Percentiles rank a stretch among this genome's conserved stretches.
Conservation (phyloP, 2,113 vertebrate genomes). For the Okapia johnstoni region DNA sequence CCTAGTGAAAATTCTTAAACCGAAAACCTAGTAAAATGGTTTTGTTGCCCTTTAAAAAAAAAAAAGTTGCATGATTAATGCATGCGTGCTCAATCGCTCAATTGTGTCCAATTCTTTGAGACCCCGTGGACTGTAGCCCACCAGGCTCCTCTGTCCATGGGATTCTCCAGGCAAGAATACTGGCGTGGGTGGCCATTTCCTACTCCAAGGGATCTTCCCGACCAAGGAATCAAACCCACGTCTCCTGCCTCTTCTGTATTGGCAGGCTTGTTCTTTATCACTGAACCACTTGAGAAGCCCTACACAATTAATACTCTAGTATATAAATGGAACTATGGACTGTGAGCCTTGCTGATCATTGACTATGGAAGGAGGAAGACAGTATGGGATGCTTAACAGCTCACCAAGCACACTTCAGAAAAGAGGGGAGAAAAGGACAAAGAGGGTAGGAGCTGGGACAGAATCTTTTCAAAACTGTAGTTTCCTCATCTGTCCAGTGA, state of each 20-base stretch:
- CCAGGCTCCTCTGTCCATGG: not conserved
- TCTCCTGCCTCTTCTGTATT: not conserved
- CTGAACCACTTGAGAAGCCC: not conserved
- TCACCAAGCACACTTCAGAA: not conserved
- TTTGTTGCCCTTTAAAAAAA: not conserved
- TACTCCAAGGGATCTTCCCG: not conserved
- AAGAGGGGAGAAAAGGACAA: not conserved
- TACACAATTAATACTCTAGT: not conserved
- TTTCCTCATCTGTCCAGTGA: not conserved
- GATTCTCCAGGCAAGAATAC: not conserved
- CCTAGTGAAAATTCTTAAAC: not conserved
- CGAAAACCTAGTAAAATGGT: not conserved
- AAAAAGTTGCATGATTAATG: not conserved
- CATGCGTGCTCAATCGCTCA: not conserved
- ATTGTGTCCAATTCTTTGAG: not conserved
- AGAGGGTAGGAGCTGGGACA: not conserved
- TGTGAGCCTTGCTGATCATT: not conserved
- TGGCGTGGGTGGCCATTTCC: not conserved
- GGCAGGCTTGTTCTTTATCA: not conserved
- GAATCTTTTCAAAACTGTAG: not conserved
- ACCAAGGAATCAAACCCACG: rapidly evolving
- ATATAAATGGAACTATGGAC: not conserved
- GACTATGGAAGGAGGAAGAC: not conserved
- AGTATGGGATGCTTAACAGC: not conserved
- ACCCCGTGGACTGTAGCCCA: not conserved